phyloP scores from a whole-genome alignment of 2,888 invertebrate genomes.

The Cryptus viduatorius region DNA sequence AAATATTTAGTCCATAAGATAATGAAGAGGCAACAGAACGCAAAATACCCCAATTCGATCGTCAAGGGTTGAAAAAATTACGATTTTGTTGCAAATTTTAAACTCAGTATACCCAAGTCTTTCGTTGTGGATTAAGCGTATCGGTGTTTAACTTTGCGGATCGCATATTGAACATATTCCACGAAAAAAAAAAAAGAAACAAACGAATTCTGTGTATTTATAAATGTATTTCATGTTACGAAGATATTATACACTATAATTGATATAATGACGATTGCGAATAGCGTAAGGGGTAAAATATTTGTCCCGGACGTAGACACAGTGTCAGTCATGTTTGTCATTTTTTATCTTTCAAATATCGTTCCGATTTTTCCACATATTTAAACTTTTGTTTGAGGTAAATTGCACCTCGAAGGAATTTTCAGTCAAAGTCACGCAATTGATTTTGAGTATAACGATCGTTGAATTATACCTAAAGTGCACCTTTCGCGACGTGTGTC shows the following conservation, averaged over 20 bases:
- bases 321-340: neutral
- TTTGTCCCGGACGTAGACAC: neutral
- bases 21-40: too few relatives aligned
- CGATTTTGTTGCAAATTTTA: neutral
- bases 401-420: conserved; percentile 1
- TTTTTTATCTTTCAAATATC: neutral
- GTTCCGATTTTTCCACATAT: neutral
- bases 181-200: neutral
- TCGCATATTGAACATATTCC: neutral
- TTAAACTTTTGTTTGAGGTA: neutral
- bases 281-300: neutral
- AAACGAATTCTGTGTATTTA: neutral
- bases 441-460: neutral
- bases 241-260: neutral
- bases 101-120: neutral
- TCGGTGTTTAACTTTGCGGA: neutral
- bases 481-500: neutral
- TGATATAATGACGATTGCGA: neutral
- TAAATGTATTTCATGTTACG: neutral
- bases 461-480: neutral
- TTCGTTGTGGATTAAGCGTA: conserved; percentile 8
- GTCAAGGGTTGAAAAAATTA: neutral
- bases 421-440: neutral
- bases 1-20: too few relatives aligned
- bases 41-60: too few relatives aligned